Conservation (phyloP, 2,113 vertebrate species). For the Ptychochromis oligacanthus region DNA sequence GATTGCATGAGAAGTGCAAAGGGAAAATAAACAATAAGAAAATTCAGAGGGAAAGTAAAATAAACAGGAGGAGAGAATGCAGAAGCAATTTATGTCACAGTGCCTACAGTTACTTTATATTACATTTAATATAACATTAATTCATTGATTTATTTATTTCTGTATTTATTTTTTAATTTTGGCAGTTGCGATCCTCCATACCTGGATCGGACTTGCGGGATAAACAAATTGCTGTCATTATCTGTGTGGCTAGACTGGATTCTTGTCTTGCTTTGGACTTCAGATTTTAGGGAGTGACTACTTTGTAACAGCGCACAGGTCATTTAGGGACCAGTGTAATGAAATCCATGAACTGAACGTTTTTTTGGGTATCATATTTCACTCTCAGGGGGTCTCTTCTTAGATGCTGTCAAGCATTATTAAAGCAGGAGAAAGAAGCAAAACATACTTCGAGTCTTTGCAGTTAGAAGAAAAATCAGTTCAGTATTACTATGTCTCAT, state of each 20-base stretch:
- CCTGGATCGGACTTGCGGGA: too few relatives aligned
- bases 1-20: too few relatives aligned
- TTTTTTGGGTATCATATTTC: slow-evolving; percentile 4
- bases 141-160: too few relatives aligned
- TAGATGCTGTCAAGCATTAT: slow-evolving; percentile 3
- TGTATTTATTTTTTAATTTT: too few relatives aligned
- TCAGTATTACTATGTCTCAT: slow-evolving; percentile 45
- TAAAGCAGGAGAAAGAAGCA: background rate
- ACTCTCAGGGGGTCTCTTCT: slow-evolving; percentile 29
- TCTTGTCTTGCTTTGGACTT: background rate
- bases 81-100: too few relatives aligned
- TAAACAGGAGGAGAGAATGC: too few relatives aligned
- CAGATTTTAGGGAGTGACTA: background rate
- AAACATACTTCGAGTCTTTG: background rate
- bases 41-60: too few relatives aligned
- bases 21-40: too few relatives aligned
- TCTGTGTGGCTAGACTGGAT: background rate
- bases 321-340: slow-evolving; percentile 16
- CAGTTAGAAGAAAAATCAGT: background rate
- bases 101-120: too few relatives aligned
- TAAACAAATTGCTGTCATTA: background rate
- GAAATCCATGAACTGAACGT: slow-evolving; percentile 21
- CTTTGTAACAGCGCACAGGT: background rate
- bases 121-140: too few relatives aligned
- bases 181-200: background rate